phyloP scores from a whole-genome alignment of 2,888 invertebrate species.

The Drosophila mercatorum region DNA sequence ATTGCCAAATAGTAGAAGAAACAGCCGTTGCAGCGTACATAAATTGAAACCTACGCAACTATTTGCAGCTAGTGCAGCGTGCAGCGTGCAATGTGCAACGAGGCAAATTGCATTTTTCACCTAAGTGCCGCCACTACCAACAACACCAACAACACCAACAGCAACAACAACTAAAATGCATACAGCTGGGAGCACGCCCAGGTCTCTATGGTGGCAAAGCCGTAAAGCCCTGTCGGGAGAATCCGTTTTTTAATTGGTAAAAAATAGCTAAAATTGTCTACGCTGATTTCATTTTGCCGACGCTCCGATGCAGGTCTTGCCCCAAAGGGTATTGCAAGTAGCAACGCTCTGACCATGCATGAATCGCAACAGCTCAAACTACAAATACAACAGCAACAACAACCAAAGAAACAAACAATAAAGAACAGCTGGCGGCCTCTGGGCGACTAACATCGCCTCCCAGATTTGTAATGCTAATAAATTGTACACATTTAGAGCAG shows the following conservation, averaged over 20 bases:
- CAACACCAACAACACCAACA: slow-evolving; percentile 32
- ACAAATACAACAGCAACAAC: slow-evolving; percentile 21
- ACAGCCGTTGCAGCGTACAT: slow-evolving; percentile 35
- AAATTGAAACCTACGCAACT: slow-evolving; percentile 55
- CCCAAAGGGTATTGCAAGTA: slow-evolving; percentile 60
- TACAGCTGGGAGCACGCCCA: slow-evolving; percentile 53
- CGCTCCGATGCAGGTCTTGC: slow-evolving; percentile 26
- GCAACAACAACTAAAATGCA: slow-evolving; percentile 31
- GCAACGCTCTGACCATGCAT: slow-evolving; percentile 57
- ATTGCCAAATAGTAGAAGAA: slow-evolving; percentile 26
- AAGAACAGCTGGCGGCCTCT: slow-evolving; percentile 50
- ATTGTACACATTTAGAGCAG: slow-evolving; percentile 65
- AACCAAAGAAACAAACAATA: slow-evolving; percentile 46
- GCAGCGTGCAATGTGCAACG: slow-evolving; percentile 41
- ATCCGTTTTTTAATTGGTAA: slow-evolving; percentile 79
- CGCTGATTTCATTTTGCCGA: slow-evolving; percentile 56
- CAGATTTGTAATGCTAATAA: slow-evolving; percentile 78
- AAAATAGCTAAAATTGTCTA: slow-evolving; percentile 72
- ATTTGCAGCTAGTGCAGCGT: slow-evolving; percentile 13
- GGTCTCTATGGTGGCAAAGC: slow-evolving; percentile 37
- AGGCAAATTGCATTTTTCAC: slow-evolving; percentile 68
- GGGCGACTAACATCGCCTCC: slow-evolving; percentile 67
- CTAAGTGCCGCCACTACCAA: slow-evolving; percentile 45
- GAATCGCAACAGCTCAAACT: slow-evolving; percentile 31
- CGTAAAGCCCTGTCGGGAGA: slow-evolving; percentile 66